A percentile compares a stretch with the other conserved stretches of the same genome.
phyloP scores from a whole-genome alignment of 2,888 invertebrate species.

The Choristoneura rosaceana region DNA sequence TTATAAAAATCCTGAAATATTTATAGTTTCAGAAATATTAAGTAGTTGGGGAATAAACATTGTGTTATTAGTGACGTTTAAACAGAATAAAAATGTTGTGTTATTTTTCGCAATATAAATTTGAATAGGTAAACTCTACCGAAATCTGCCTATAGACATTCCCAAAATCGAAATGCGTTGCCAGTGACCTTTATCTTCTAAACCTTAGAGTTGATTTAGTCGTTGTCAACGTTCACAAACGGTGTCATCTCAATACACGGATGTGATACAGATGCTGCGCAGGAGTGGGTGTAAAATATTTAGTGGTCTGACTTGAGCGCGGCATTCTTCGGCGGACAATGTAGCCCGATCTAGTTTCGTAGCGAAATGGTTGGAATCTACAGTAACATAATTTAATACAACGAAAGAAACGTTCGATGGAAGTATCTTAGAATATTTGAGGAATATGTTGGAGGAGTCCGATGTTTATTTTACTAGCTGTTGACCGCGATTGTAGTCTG shows the following conservation, averaged over 20 bases:
- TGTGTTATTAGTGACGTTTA: too few species aligned
- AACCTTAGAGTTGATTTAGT: constrained; percentile 1
- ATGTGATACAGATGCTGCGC: constrained; percentile 29
- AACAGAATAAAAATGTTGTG: too few species aligned
- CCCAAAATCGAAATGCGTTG: neutral
- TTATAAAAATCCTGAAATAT: too few species aligned
- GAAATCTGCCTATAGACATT: constrained; percentile 21
- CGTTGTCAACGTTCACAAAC: neutral
- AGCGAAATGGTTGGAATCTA: constrained; percentile 3
- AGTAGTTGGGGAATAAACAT: too few species aligned
- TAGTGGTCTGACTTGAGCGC: constrained; percentile 25
- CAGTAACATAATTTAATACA: neutral
- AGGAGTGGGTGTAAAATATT: constrained; percentile 38
- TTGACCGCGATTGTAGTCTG: too few species aligned
- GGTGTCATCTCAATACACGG: constrained; percentile 29
- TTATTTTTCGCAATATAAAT: neutral
- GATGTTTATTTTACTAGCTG: too few species aligned
- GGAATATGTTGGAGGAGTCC: too few species aligned
- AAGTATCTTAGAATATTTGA: neutral
- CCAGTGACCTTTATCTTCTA: neutral
- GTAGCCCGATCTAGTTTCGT: constrained; percentile 21
- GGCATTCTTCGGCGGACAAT: constrained; percentile 38
- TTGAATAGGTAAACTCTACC: constrained; percentile 21
- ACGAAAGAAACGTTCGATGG: neutral
- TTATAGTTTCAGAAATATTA: too few species aligned